These are phyloP conservation scores for Morpho helenor DNA, from an alignment of 2,888 invertebrate species.

Conservation along the genomic window DNA sequence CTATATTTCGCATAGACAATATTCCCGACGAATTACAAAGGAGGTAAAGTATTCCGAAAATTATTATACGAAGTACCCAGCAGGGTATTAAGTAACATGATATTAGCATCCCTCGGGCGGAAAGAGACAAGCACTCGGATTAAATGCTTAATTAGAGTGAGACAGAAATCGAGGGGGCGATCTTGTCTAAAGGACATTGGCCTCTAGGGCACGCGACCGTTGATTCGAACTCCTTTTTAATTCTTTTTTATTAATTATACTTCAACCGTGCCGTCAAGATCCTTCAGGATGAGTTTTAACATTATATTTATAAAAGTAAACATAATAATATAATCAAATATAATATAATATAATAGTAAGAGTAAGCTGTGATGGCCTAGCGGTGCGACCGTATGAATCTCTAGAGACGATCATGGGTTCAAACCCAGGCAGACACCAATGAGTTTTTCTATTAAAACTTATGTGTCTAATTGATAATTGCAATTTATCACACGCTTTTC, in stretches of 20 bases:
- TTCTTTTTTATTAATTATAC: slow-evolving; percentile 76
- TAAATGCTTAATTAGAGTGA: slow-evolving; percentile 59
- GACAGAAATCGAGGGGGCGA: slow-evolving; percentile 63
- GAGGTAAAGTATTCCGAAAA: slow-evolving; percentile 53
- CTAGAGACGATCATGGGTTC: too few species aligned
- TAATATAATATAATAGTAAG: too few species aligned
- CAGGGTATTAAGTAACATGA: slow-evolving; percentile 72
- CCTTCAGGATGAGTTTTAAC: slow-evolving; percentile 20
- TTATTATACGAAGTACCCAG: slow-evolving; percentile 60
- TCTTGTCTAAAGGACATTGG: slow-evolving; percentile 78
- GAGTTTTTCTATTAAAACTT: too few species aligned
- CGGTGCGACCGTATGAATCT: too few species aligned
- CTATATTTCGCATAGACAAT: background rate
- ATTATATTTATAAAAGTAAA: too few species aligned
- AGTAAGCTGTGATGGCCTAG: too few species aligned
- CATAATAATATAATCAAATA: too few species aligned
- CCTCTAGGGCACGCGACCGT: slow-evolving; percentile 77
- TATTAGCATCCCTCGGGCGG: slow-evolving; percentile 67
- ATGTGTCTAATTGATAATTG: too few species aligned
- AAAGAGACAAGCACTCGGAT: slow-evolving; percentile 55
- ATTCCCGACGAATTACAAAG: slow-evolving; percentile 40
- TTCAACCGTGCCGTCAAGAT: slow-evolving; percentile 41
- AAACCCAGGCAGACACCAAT: too few species aligned
- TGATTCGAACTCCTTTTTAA: slow-evolving; percentile 74
- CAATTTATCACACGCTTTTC: too few species aligned